Base-by-base conservation (phyloP, 2,113 vertebrate species). In the Pterocles orientalis region DNA sequence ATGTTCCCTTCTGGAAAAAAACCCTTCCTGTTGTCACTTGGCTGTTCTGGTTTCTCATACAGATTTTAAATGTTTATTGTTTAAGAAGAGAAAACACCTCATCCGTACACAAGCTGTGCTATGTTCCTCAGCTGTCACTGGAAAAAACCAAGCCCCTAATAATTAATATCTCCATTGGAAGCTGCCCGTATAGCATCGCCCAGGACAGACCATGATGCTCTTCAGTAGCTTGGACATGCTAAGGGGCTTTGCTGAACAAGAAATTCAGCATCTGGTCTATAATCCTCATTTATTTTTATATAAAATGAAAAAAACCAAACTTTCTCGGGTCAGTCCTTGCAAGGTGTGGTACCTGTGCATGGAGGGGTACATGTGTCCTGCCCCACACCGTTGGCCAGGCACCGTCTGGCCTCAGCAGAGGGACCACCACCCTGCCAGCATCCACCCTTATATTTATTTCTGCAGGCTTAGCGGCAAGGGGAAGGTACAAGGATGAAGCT, bases 341-440 rank as follows among this genome's bases (percentile, higher is more conserved):
- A 5, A 14, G 71, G 12, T 5, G 45, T 11, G 17, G 33, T 25
- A 2, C 51, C 47, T 4, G 8, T 6, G 50, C 7, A 8, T 5
- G 6, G 31, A 7, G 28, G 7, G 65, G 75, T 21, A 14, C 9
- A 2, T 5, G 33, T 51, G 18, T 54, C 29, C 25, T 3, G 29
- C 7, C n/a, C 81, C 24, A 4, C 16, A 10, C 43, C 21, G 2
- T 13, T 3, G 4, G 10, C 34, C 7, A 21, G 18, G 33, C 16
- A 8, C 18, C 0, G 1, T 2, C n/a, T 34, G 51, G 9, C n/a
- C 41, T 54, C 51, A 8, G 10, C n/a, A 14, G 25, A 28, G 34
- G n/a, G 57, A 33, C 4, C 9, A 2, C 7, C 34, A 0, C 28
- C 19, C 36, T 25, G 26, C 7, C 25, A 20, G 2, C 1, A 2